Evolutionary conservation across 2,797 vertebrate genomes (phyloP), one percentile per base, ranked within the genome.

Genomic region (Anomalospiza imberbis): DNA sequence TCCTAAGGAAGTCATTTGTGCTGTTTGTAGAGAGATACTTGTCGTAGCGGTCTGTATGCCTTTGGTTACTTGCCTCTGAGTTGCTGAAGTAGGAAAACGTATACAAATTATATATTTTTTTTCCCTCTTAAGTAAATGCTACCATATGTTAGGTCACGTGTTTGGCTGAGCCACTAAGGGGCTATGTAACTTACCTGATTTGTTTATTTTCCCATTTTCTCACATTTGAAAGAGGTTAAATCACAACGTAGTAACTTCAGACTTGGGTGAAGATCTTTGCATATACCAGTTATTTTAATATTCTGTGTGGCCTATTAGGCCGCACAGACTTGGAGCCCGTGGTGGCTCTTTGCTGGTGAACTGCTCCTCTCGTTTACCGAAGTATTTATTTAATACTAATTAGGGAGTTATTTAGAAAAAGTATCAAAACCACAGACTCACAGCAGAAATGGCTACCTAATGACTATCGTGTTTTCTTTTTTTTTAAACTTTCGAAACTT

Each of bases 251-350:
- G 0, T 29, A 70, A 32, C 29, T 62, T 9, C 14, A 36, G n/a
- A 45, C 8, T 32, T 66, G 2, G 6, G 45, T 51, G 10, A 68
- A 58, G 31, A 2, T 61, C 21, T 71, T 25, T 48, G 42, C 17
- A 1, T 66, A 5, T 54, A 11, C 34, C 13, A 10, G 21, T 0
- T 66, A 2, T 63, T 34, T 54, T 11, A 51, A 10, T 29, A 4
- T 5, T 55, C 4, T 20, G 6, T 8, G 7, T 80, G 53, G 18
- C 17, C 24, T 2, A 0, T 40, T 28, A 7, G 0, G 24, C 45
- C 0, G 0, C 7, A 5, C 29, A 14, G 53, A 12, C 28, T 36
- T 45, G 12, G 18, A 28, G 31, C 22, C 40, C 1, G 0, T 25
- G 24, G 5, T 44, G 8, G 2, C 31, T 60, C 44, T 34, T 73